Evolutionary conservation across 2,888 invertebrate species (phyloP).

Genomic region (Xanthorhoe spadicearia): DNA sequence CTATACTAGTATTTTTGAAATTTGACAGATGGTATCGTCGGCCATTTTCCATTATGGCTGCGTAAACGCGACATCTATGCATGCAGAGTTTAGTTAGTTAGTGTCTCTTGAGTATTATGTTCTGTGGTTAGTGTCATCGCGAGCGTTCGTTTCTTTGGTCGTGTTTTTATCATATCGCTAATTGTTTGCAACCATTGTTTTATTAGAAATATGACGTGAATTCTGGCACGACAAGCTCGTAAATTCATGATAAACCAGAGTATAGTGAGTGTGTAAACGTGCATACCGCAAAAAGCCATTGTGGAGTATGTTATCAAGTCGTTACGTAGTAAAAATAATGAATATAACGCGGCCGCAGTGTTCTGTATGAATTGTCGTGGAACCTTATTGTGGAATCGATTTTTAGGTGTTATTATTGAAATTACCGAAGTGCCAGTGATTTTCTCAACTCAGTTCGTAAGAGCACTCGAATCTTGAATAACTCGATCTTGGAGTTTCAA

Average conservation of each 20-base stretch:
- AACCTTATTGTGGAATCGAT: constrained; percentile 81
- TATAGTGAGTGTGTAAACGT: constrained; percentile 50
- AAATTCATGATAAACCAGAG: constrained; percentile 48
- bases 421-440: constrained; percentile 77
- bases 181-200: constrained; percentile 79
- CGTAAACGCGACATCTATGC: constrained; percentile 77
- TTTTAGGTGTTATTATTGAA: constrained; percentile 84
- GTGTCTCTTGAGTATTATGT: constrained; percentile 75
- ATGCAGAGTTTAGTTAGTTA: constrained; percentile 69
- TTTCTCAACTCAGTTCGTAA: constrained; percentile 61
- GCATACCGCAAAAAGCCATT: constrained; percentile 46
- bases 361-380: constrained; percentile 78
- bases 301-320: constrained; percentile 48
- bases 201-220: constrained; percentile 69
- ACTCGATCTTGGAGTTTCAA: constrained; percentile 48
- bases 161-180: constrained; percentile 53
- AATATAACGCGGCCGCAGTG: constrained; percentile 76
- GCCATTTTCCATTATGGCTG: constrained; percentile 81
- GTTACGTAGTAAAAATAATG: constrained; percentile 75
- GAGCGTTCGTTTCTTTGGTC: constrained; percentile 66
- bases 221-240: constrained; percentile 53
- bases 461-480: constrained; percentile 48
- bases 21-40: constrained; percentile 70
- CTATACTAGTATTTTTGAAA: constrained; percentile 43
- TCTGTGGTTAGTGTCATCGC: constrained; percentile 75